Conservation (phyloP, 2,888 invertebrate genomes). For the Fragum sueziense region DNA sequence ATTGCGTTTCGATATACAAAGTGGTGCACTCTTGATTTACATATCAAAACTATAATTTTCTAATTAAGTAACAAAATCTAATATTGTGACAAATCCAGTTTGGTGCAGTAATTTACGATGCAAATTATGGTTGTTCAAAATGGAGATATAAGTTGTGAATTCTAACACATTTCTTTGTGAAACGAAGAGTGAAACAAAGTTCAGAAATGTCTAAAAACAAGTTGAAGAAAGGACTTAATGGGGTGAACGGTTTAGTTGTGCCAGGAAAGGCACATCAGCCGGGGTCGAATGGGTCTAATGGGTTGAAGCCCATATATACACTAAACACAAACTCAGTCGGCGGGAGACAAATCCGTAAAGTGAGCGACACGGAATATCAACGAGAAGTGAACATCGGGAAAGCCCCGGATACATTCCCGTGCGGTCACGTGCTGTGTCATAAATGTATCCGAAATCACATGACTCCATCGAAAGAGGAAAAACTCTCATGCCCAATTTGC, state of each 20-base stretch:
- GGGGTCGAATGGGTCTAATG: conserved; percentile 23
- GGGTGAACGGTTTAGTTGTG: background rate
- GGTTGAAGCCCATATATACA: conserved; percentile 51
- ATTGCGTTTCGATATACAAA: no score
- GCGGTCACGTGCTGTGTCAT: conserved; percentile 77
- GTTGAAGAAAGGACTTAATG: conserved; percentile 17
- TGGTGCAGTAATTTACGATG: background rate
- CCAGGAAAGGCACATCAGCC: background rate
- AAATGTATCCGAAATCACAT: conserved; percentile 72
- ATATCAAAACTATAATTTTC: no score
- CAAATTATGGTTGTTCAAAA: background rate
- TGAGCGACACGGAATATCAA: conserved; percentile 69
- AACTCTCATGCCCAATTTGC: conserved; percentile 64
- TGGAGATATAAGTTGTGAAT: background rate
- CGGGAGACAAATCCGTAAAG: conserved; percentile 53
- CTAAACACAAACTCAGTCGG: conserved; percentile 37
- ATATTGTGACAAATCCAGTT: background rate
- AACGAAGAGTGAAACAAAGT: background rate
- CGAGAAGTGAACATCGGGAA: conserved; percentile 71
- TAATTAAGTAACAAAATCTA: no score
- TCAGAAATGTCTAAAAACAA: conserved; percentile 3
- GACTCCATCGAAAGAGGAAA: conserved; percentile 48
- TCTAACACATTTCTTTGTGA: background rate
- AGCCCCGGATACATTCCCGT: conserved; percentile 78
- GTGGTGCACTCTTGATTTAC: no score